Evolutionary conservation across 2,888 invertebrate species (phyloP), one percentile per base, ranked within the genome.

Genomic region (Orthosia incerta): DNA sequence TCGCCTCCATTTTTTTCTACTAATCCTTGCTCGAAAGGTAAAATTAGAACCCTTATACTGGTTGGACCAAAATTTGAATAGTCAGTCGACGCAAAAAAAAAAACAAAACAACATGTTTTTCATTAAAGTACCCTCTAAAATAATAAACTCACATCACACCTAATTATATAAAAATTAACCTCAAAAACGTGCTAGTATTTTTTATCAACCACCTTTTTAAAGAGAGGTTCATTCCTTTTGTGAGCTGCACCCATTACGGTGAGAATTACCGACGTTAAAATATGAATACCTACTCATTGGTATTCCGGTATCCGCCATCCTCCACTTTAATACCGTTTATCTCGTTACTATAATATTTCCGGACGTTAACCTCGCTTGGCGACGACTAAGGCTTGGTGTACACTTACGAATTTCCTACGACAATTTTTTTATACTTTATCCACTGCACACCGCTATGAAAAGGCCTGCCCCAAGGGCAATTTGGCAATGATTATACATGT

Each of bases 281-380:
- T 76, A 81, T 76, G 76, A 76, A 71, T 73, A 68, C n/a, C n/a
- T n/a, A n/a, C 74, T 82, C 79, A 86, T 85, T 86, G 79, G 76
- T 85, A 86, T 86, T 86, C 86, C 53, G 59, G 70, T 57, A 39
- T 69, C 76, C 72, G 53, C 71, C 50, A 62, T 73, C 69, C 70
- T 50, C 74, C 76, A 71, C 70, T 79, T 78, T 76, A 85, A 79
- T 64, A 67, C 71, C 57, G 68, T 78, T 85, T 83, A 86, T 86
- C 82, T 79, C 73, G 80, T 77, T 80, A 82, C 82, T 77, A 78
- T 78, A 82, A 84, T 84, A 86, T 84, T 85, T 75, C 75, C 82
- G 67, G 63, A 62, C 74, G 69, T 80, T 80, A 74, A 73, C 80
- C 74, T 74, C 85, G 68, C 69, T 80, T 74, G 18, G 56, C 60